These are phyloP conservation scores for Plagodis pulveraria DNA, from an alignment of 2,888 invertebrate species.

Conservation along the genomic window DNA sequence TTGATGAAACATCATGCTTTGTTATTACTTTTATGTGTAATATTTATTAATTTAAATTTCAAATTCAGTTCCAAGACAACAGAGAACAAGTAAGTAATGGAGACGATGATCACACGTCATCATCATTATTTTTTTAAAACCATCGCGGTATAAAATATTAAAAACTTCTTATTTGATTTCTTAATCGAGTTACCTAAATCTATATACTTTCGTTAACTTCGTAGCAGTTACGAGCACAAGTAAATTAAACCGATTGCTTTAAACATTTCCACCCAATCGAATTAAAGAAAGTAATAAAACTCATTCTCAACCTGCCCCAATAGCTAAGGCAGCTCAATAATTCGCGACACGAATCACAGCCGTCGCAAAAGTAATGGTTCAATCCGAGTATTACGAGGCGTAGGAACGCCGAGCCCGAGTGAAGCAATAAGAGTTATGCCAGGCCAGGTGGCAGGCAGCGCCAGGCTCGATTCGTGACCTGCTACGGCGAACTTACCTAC, in stretches of 20 bases:
- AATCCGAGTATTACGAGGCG: constrained; percentile 31
- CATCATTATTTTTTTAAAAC: no score
- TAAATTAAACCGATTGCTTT: neutral
- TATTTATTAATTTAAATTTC: neutral
- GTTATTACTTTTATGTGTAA: neutral
- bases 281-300: constrained; percentile 10
- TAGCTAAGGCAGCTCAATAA: constrained; percentile 21
- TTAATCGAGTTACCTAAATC: no score
- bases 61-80: no score
- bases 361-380: constrained; percentile 35
- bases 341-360: constrained; percentile 31
- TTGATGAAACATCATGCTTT: no score
- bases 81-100: no score
- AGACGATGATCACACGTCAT: no score
- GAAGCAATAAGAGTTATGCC: constrained; percentile 50
- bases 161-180: no score
- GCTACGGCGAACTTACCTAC: constrained; percentile 54
- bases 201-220: no score
- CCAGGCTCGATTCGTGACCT: constrained; percentile 63
- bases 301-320: constrained; percentile 5
- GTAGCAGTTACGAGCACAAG: neutral
- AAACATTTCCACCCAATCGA: constrained; percentile 4
- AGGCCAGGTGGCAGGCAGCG: constrained; percentile 51
- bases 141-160: no score
- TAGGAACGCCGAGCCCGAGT: constrained; percentile 37